Evolutionary conservation across 2,888 invertebrate species (phyloP).

Genomic region (Pachycephus smyrnensis): DNA sequence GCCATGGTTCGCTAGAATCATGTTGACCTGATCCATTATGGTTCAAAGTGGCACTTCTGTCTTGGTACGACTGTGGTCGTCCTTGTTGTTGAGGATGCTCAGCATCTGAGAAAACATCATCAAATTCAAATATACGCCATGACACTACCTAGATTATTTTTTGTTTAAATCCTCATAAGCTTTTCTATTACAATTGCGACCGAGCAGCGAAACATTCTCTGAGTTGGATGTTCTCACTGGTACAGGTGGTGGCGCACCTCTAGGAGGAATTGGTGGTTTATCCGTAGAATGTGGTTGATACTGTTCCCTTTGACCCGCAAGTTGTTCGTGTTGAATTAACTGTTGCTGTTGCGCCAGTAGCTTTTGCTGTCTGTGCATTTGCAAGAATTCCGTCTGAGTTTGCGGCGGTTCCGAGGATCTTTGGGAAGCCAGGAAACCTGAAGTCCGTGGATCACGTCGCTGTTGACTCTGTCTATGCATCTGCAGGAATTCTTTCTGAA

Average conservation of each 20-base stretch:
- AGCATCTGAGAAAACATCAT: constrained; percentile 40
- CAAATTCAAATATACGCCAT: constrained; percentile 12
- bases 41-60: constrained; percentile 52
- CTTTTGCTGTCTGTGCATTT: constrained; percentile 65
- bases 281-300: constrained; percentile 58
- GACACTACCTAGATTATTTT: background rate
- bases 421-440: constrained; percentile 45
- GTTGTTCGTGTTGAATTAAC: constrained; percentile 50
- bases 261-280: constrained; percentile 72
- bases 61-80: constrained; percentile 61
- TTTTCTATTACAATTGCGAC: constrained; percentile 54
- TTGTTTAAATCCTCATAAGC: background rate
- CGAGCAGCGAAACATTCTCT: constrained; percentile 57
- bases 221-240: constrained; percentile 67
- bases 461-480: constrained; percentile 59
- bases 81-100: constrained; percentile 52
- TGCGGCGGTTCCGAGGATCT: constrained; percentile 50
- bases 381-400: constrained; percentile 71
- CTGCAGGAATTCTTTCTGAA: constrained; percentile 59
- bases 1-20: constrained; percentile 55
- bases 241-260: constrained; percentile 72
- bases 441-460: constrained; percentile 62
- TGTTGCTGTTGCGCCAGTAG: constrained; percentile 64
- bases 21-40: constrained; percentile 63
- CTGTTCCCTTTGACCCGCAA: constrained; percentile 46